Conservation (phyloP, 2,113 vertebrate species). For the Chauna torquata region DNA sequence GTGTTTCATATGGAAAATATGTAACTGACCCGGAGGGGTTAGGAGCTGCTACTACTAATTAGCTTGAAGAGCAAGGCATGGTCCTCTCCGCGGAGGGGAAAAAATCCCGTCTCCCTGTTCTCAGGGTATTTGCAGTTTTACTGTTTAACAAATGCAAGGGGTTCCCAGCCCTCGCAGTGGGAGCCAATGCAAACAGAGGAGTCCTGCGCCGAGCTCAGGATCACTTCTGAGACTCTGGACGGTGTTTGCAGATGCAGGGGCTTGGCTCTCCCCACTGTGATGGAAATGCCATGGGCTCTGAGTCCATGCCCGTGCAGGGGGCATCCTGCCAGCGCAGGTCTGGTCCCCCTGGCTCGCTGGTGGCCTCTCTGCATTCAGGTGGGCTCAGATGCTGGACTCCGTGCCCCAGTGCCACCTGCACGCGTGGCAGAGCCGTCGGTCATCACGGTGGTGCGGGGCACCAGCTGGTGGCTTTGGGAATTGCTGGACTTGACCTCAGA, state of each 20-base stretch:
- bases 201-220: neutral
- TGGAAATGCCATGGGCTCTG: neutral
- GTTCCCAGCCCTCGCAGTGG: neutral
- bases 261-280: neutral
- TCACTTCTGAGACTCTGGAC: neutral
- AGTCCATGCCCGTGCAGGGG: neutral
- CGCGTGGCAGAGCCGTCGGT: neutral
- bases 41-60: slow-evolving; percentile 56
- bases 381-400: neutral
- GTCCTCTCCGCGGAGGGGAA: slow-evolving; percentile 13
- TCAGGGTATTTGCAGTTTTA: slow-evolving; percentile 53
- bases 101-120: slow-evolving; percentile 50
- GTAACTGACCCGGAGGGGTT: slow-evolving; percentile 44
- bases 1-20: slow-evolving; percentile 48
- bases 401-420: neutral
- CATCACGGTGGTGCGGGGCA: fast-evolving
- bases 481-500: slow-evolving; percentile 28
- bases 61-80: slow-evolving; percentile 51
- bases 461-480: slow-evolving; percentile 25
- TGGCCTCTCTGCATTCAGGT: neutral
- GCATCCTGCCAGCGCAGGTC: neutral
- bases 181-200: neutral
- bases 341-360: neutral
- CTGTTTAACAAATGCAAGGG: slow-evolving; percentile 11
- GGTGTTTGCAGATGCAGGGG: fast-evolving